A percentile compares a stretch with the other conserved stretches of the same genome.
phyloP scores from a whole-genome alignment of 1,140 invertebrate species.

The Argopecten irradians region DNA sequence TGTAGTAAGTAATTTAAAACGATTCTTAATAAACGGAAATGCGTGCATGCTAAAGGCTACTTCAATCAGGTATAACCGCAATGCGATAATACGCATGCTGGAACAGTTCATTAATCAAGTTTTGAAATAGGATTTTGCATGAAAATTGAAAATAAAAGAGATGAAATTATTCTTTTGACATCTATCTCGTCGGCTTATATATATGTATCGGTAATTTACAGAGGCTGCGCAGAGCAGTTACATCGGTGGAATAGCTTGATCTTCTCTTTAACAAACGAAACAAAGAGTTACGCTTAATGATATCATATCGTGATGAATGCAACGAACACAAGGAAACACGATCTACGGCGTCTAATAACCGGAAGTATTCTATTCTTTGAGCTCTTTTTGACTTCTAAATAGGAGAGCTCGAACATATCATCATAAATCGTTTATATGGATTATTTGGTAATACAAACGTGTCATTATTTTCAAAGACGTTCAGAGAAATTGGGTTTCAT shows the following conservation, averaged over 20 bases:
- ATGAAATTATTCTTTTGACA: background rate
- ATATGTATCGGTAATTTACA: background rate
- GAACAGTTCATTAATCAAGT: conserved; percentile 22
- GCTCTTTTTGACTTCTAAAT: background rate
- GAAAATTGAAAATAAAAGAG: background rate
- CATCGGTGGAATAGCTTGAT: background rate
- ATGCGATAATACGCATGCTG: conserved; percentile 13
- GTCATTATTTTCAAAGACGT: background rate
- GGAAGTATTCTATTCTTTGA: background rate
- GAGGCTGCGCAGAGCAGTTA: background rate
- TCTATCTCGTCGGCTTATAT: background rate
- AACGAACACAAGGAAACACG: background rate
- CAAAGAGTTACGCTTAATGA: conserved; percentile 14
- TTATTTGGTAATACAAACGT: background rate
- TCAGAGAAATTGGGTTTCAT: background rate
- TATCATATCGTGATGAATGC: background rate
- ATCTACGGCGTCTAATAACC: conserved; percentile 8
- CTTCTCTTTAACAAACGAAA: conserved; percentile 5
- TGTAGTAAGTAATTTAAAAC: conserved; percentile 28
- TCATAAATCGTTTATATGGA: background rate
- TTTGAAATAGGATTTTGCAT: conserved; percentile 23
- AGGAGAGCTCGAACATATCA: background rate
- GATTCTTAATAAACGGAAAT: conserved; percentile 32
- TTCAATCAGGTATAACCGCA: background rate
- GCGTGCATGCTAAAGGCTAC: conserved; percentile 1